Evolutionary conservation across 2,113 vertebrate species (phyloP), one percentile per base, ranked within the genome.

Genomic region (Oriolus oriolus): DNA sequence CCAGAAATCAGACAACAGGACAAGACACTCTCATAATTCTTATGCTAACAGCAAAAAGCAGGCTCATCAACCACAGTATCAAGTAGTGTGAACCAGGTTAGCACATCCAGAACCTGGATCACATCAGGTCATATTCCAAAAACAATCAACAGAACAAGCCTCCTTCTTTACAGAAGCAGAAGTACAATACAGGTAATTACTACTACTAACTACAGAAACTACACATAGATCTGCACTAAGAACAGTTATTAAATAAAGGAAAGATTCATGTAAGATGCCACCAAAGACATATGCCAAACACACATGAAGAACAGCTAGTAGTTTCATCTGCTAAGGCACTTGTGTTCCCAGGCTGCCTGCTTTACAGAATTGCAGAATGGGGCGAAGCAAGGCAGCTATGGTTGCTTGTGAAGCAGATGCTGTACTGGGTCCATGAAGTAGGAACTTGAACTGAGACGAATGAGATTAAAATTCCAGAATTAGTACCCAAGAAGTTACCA

Each of bases 281-380:
- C 65, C n/a, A 24, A 39, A 37, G n/a, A 42, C 28, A 35, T 14
- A 56, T 17, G 52, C 65, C 64, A 45, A 77, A 60, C 15, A 89
- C 16, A 66, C 10, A 50, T 0, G 8, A 81, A 17, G 28, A 84
- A 5, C 26, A 87, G 49, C 52, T 41, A 53, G 17, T 35, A 22
- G 35, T 54, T 92, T 84, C 56, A 61, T n/a, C 57, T 80, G 47
- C 66, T 84, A 90, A 95, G 96, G 93, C 86, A 96, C 83, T 90
- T 75, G 39, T 64, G 60, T 61, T 37, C 64, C 73, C 53, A 42
- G 41, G 82, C 68, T 80, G 60, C 52, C 49, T 86, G 80, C 76
- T 85, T 60, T 45, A 42, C 39, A 44, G 11, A 56, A 10, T 2
- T 47, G 57, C 13, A 21, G 27, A 59, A 66, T 7, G 3, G 28